Percentiles rank a stretch among this genome's conserved stretches.
Evolutionary conservation across 2,113 vertebrate genomes (phyloP).

Genomic region (Buteo buteo): DNA sequence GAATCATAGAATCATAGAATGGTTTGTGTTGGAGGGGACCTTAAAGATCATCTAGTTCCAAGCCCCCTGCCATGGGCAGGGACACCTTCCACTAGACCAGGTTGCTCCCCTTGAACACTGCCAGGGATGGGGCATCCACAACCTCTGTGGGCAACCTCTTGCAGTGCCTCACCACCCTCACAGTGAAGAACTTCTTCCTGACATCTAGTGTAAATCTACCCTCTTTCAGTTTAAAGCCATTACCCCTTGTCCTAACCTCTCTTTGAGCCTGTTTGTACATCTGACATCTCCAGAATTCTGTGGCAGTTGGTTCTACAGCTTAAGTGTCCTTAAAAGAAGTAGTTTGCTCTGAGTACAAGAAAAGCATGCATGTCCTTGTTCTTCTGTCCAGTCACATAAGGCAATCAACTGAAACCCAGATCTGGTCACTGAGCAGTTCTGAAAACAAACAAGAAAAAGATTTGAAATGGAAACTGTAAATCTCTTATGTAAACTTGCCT

Average conservation of each 20-base stretch:
- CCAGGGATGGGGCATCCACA: not conserved
- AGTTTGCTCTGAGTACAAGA: not conserved
- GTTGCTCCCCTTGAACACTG: not conserved
- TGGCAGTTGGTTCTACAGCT: not conserved
- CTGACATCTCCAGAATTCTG: not conserved
- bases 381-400: not conserved
- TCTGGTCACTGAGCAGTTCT: not conserved
- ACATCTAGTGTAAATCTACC: too few relatives aligned
- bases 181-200: not conserved
- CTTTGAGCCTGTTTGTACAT: not conserved
- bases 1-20: not conserved
- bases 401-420: not conserved
- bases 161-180: too few relatives aligned
- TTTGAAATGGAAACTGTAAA: not conserved
- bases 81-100: not conserved
- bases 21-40: not conserved
- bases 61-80: not conserved
- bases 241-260: not conserved
- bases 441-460: not conserved
- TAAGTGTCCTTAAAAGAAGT: not conserved
- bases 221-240: not conserved
- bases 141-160: too few relatives aligned
- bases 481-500: not conserved
- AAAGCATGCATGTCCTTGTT: not conserved
- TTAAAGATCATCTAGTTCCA: not conserved